Evolutionary conservation across 2,113 vertebrate species (phyloP).

Genomic region (Tyrannus savana): DNA sequence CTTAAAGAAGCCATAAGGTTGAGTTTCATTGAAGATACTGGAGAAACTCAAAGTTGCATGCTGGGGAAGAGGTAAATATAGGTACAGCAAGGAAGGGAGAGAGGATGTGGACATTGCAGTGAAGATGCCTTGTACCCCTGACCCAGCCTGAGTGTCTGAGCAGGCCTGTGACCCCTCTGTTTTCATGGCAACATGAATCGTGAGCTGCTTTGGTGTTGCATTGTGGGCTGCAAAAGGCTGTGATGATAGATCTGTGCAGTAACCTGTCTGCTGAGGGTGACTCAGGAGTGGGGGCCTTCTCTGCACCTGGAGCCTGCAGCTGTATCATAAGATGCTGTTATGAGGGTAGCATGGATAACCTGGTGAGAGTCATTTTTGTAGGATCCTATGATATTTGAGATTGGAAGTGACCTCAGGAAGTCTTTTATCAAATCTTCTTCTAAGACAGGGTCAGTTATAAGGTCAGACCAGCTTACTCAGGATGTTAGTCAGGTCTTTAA

Average conservation of each 20-base stretch:
- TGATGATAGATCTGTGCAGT: neutral
- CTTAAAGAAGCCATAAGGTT: neutral
- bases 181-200: neutral
- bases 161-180: neutral
- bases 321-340: neutral
- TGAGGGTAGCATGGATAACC: neutral
- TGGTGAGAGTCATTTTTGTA: neutral
- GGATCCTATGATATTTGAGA: neutral
- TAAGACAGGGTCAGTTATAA: neutral
- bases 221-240: neutral
- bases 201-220: neutral
- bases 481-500: neutral
- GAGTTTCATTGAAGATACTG: neutral
- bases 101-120: neutral
- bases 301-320: neutral
- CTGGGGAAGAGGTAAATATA: neutral
- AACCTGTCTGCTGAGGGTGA: neutral
- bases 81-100: neutral
- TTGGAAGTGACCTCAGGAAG: neutral
- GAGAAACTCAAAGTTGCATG: neutral
- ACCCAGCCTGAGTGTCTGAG: neutral
- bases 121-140: neutral
- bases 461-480: neutral
- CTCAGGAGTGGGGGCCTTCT: neutral
- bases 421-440: neutral